These are phyloP conservation scores for Silurus aristotelis DNA, from an alignment of 2,797 vertebrate genomes.

Conservation along the genomic window DNA sequence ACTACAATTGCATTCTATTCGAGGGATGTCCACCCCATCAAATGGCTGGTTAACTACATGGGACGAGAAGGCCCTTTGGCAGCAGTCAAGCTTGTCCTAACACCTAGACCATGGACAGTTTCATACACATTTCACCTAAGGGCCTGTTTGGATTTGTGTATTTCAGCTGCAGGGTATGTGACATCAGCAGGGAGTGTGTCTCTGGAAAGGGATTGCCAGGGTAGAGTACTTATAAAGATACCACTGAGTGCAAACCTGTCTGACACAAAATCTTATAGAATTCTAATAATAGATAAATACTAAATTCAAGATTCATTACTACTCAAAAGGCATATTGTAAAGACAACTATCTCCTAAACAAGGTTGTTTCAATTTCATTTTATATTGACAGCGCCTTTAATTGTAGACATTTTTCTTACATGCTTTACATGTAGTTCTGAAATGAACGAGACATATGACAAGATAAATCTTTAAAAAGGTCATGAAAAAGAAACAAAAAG, in stretches of 20 bases:
- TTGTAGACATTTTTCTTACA: not conserved
- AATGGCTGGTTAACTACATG: constrained; percentile 19
- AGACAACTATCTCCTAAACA: not conserved
- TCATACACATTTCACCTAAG: constrained; percentile 50
- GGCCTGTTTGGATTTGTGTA: constrained; percentile 52
- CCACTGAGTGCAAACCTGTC: not conserved
- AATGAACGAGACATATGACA: not conserved
- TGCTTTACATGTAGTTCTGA: not conserved
- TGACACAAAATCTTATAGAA: not conserved
- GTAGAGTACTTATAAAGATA: constrained; percentile 33
- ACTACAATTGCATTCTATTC: constrained; percentile 12
- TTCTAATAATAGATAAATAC: not conserved
- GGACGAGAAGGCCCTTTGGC: constrained; percentile 21
- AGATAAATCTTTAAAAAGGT: not conserved
- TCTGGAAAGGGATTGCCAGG: constrained; percentile 43
- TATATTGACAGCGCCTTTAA: not conserved
- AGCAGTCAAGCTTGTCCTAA: constrained; percentile 27
- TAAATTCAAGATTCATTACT: not conserved
- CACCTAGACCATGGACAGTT: constrained; percentile 32
- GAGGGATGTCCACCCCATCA: not conserved
- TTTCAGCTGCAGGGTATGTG: constrained; percentile 56
- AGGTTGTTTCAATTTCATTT: not conserved
- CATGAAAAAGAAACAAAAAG: not conserved
- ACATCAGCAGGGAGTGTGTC: constrained; percentile 46
- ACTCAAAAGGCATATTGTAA: not conserved